phyloP scores from a whole-genome alignment of 2,797 vertebrate genomes.

The Ciconia nigra region DNA sequence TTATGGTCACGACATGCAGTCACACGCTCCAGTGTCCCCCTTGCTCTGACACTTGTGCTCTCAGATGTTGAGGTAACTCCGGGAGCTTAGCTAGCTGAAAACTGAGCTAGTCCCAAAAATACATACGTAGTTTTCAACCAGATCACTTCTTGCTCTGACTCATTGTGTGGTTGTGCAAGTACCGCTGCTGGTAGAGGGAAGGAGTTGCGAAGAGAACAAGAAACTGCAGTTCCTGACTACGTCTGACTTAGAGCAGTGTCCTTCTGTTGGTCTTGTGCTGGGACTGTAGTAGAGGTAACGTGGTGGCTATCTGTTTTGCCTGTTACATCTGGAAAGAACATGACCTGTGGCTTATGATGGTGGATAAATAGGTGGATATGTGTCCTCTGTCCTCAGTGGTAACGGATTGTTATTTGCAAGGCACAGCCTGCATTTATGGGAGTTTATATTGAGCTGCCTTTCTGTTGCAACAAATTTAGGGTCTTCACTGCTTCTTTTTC shows the following conservation, averaged over 20 bases:
- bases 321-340: not conserved
- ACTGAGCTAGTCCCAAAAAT: not conserved
- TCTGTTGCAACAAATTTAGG: not conserved
- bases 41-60: not conserved
- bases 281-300: not conserved
- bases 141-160: not conserved
- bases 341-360: fast-evolving
- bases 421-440: not conserved
- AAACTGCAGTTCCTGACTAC: not conserved
- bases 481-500: not conserved
- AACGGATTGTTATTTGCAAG: not conserved
- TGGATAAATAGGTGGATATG: not conserved
- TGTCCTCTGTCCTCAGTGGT: not conserved
- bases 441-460: not conserved
- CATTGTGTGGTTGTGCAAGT: not conserved
- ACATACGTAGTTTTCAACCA: not conserved
- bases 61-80: not conserved
- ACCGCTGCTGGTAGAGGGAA: not conserved
- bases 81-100: not conserved
- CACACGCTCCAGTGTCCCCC: not conserved
- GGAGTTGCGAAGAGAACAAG: not conserved
- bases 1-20: not conserved
- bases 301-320: not conserved
- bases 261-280: not conserved
- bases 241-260: not conserved